Evolutionary conservation across 2,113 vertebrate species (phyloP), one percentile per base, ranked within the genome.

Genomic region (Mystacornis crossleyi): DNA sequence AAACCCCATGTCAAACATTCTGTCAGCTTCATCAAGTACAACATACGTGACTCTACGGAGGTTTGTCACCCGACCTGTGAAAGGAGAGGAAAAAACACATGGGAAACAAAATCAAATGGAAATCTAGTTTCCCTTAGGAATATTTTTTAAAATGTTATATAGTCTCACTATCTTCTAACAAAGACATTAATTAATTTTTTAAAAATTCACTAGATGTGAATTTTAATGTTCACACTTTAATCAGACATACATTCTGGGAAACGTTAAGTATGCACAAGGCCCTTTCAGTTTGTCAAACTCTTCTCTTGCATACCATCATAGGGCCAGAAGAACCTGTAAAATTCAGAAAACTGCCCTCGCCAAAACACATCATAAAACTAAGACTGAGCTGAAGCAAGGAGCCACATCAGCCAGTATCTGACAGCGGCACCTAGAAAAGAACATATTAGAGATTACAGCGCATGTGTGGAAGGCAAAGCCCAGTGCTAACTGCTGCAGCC

Each of bases 391-490:
- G 99, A 98, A 98, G 98, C 98, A 98, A 98, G 98, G 98, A 98
- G 98, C 98, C 99, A 98, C 99, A 99, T 99, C 98, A 99, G 98
- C 98, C 98, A 99, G 98, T 99, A 99, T 99, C 98, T 99, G 99
- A 99, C 97, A 99, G 98, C 98, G 98, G 98, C 99, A 99, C 99
- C 99, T 99, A 99, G 98, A 98, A 99, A 98, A 99, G 99, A 99
- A 99, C 99, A 99, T 99, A 99, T 99, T 99, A 99, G 97, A 99
- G 99, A 99, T 99, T 99, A 99, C 99, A 99, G 98, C 98, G 99
- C 98, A 99, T 99, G 99, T 99, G 99, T 99, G 99, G 99, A 99
- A 99, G 98, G 98, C 98, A 99, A 97, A 98, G 96, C 71, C 98
- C 97, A 98, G 97, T 91, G 96, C 97, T 98, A 98, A 97, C 96